Conservation (phyloP, 2,113 vertebrate species). For the Grammatotria lemairii region DNA sequence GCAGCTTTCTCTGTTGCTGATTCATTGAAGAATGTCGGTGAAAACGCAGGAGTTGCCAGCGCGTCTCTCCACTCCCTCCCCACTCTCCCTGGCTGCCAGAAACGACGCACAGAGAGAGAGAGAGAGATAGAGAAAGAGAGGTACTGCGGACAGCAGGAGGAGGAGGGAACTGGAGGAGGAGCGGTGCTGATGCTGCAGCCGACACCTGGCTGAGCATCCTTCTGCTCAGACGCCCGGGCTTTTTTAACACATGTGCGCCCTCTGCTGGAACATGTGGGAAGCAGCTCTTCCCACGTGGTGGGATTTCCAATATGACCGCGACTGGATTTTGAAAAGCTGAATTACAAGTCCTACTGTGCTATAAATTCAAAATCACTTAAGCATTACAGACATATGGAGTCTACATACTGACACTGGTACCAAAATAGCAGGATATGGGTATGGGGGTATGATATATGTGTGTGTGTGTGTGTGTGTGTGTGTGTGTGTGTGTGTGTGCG, state of each 20-base stretch:
- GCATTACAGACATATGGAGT: background rate
- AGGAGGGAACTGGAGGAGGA: slow-evolving; percentile 9
- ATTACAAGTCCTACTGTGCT: background rate
- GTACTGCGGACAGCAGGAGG: slow-evolving; percentile 42
- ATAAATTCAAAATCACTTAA: background rate
- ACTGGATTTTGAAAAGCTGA: background rate
- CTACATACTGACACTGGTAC: background rate
- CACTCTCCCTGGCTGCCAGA: background rate
- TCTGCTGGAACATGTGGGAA: slow-evolving; percentile 16
- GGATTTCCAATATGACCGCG: background rate
- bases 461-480: background rate
- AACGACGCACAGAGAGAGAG: background rate
- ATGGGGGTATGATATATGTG: no score
- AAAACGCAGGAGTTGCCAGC: slow-evolving; percentile 5
- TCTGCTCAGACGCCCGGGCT: background rate
- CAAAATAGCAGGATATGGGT: background rate
- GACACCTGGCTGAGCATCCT: slow-evolving; percentile 37
- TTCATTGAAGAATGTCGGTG: background rate
- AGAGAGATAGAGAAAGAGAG: background rate
- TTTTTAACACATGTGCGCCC: background rate
- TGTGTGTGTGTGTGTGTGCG: no score
- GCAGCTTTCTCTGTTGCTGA: background rate
- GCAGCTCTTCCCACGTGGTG: background rate
- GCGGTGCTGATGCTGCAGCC: slow-evolving; percentile 67
- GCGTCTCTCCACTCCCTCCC: background rate